Conservation (phyloP, 2,797 vertebrate species). For the Sarcoramphus papa region DNA sequence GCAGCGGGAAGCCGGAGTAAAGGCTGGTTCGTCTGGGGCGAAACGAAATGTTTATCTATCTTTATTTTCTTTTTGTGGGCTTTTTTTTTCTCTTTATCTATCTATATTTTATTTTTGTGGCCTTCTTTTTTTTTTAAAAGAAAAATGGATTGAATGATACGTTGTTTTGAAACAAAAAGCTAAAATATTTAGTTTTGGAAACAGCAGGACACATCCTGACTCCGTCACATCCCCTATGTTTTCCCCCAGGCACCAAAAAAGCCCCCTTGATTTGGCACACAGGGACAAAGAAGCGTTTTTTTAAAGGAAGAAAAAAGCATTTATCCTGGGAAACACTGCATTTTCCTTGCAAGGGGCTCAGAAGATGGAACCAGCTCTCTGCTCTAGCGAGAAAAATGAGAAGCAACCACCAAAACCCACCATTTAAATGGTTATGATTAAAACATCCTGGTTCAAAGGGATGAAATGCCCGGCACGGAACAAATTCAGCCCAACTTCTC, state of each 20-base stretch:
- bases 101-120: not conserved
- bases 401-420: too few species aligned
- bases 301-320: not conserved
- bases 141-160: fast-evolving
- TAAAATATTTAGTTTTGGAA: not conserved
- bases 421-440: not conserved
- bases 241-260: not conserved
- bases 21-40: not conserved
- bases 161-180: not conserved
- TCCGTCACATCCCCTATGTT: fast-evolving
- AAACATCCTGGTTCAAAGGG: not conserved
- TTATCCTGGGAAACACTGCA: not conserved
- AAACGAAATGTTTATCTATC: not conserved
- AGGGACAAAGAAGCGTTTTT: not conserved
- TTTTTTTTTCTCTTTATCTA: not conserved
- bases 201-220: not conserved
- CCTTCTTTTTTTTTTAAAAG: not conserved
- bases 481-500: not conserved
- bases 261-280: fast-evolving
- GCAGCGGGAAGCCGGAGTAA: not conserved
- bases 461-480: fast-evolving
- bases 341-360: not conserved
- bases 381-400: not conserved
- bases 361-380: not conserved
- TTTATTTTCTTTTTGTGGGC: not conserved